Conservation (phyloP, 2,797 vertebrate genomes). For the Sebastes diploproa region DNA sequence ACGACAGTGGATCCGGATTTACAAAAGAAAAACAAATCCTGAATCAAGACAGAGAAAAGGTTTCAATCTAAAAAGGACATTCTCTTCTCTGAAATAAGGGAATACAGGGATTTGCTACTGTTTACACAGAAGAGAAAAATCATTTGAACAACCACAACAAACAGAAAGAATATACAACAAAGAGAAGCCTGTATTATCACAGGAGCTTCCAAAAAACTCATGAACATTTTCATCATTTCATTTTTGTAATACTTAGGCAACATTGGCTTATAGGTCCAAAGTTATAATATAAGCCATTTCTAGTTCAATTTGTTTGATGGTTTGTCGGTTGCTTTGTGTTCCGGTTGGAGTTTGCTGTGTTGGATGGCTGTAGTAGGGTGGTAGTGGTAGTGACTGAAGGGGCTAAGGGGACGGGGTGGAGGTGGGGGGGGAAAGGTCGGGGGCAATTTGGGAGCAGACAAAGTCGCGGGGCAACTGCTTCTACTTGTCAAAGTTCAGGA, state of each 20-base stretch:
- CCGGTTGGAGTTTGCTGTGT: constrained; percentile 82
- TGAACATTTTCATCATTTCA: constrained; percentile 86
- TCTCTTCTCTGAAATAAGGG: constrained; percentile 98
- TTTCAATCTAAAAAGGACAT: constrained; percentile 96
- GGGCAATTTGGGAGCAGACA: constrained; percentile 72
- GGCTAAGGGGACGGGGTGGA: constrained; percentile 70
- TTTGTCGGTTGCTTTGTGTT: constrained; percentile 80
- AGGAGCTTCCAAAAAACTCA: constrained; percentile 91
- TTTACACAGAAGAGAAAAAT: constrained; percentile 86
- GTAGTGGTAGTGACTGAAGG: constrained; percentile 75
- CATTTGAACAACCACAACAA: constrained; percentile 83
- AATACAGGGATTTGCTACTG: constrained; percentile 87
- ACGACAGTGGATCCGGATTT: constrained; percentile 99
- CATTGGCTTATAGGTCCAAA: constrained; percentile 99
- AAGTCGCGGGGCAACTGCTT: constrained; percentile 73
- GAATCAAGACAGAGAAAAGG: constrained; percentile 98
- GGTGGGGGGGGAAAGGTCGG: constrained; percentile 27
- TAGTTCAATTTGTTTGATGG: constrained; percentile 91
- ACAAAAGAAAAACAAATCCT: constrained; percentile 93
- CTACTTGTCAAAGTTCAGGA: constrained; percentile 89
- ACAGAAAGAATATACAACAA: constrained; percentile 86
- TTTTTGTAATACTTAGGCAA: constrained; percentile 99
- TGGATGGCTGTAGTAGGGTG: constrained; percentile 84
- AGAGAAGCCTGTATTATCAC: constrained; percentile 92
- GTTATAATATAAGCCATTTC: constrained; percentile 99